Evolutionary conservation across 1,140 invertebrate genomes (phyloP), one percentile per base, ranked within the genome.

Genomic region (Agraylea sexmaculata): DNA sequence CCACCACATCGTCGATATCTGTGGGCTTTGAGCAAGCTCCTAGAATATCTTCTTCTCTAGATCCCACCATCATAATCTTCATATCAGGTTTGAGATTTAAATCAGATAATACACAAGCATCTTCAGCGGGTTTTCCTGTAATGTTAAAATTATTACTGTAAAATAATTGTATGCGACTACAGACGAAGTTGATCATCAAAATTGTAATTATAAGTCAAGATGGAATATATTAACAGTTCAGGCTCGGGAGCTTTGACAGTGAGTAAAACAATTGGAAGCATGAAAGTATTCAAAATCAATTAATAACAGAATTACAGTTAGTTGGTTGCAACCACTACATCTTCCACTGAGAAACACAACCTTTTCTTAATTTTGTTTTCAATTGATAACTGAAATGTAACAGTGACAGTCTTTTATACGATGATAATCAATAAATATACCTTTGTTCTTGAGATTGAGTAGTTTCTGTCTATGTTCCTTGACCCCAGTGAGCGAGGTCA

Each of bases 41-140:
- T 35, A 79, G 78, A 48, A 97, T 91, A 34, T 87, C 87, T 53
- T 90, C 83, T 58, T 96, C 93, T 16, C 86, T 66, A 1, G 89
- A 94, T 0, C 92, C 93, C 75, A 97, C 92, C 80, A 97, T 86
- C 88, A 96, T 94, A 11, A 97, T 73, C 64, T 94, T 93, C 40
- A 86, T 83, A 21, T 85, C 85, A n/a, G 78, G 74, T 57, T 90
- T 92, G 3, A 93, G 58, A 45, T 80, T 80, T 28, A 92, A 56
- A 16, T 74, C 62, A 10, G 70, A 68, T 13, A 93, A 60, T 31
- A 70, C 70, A 46, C 78, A 75, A 44, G 77, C 77, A 60, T 92
- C 84, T 39, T 77, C 71, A 0, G 86, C 79, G 40, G 77, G 70
- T 69, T 88, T 89, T 17, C 86, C 88, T 93, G 51, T 12, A 60